Evolutionary conservation across 2,113 vertebrate genomes (phyloP).

Genomic region (Nothocercus julius): DNA sequence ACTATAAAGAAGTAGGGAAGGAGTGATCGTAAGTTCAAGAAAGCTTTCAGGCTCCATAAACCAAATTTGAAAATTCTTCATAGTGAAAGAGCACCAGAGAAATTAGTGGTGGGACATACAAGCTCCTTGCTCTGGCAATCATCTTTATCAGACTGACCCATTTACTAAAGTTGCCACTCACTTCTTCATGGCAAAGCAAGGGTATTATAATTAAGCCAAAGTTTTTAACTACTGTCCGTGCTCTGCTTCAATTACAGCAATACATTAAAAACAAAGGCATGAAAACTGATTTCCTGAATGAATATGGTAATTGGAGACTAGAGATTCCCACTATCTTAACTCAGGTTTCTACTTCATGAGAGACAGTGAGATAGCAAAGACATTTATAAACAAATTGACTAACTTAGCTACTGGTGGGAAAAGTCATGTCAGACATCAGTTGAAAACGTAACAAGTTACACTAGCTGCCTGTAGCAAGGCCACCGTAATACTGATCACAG

Average conservation of each 20-base stretch:
- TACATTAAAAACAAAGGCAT: neutral
- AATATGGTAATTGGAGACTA: neutral
- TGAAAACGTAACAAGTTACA: neutral
- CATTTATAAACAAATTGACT: neutral
- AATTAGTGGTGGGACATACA: neutral
- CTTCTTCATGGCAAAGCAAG: neutral
- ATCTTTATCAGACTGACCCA: neutral
- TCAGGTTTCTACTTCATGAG: neutral
- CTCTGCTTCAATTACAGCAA: neutral
- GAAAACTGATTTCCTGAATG: neutral
- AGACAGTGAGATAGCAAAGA: neutral
- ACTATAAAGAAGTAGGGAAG: neutral
- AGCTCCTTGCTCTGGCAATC: neutral
- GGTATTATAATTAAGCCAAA: neutral
- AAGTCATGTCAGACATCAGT: neutral
- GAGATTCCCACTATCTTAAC: constrained; percentile 6
- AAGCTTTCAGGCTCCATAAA: neutral
- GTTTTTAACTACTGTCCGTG: neutral
- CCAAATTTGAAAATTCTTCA: neutral
- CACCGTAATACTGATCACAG: neutral
- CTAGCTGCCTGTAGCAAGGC: neutral
- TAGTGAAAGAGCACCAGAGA: neutral
- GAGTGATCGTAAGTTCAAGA: neutral
- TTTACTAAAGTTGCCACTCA: neutral
- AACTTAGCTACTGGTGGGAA: neutral